These are phyloP conservation scores for Oxycera nigricornis DNA, from an alignment of 2,888 invertebrate genomes.

Conservation along the genomic window DNA sequence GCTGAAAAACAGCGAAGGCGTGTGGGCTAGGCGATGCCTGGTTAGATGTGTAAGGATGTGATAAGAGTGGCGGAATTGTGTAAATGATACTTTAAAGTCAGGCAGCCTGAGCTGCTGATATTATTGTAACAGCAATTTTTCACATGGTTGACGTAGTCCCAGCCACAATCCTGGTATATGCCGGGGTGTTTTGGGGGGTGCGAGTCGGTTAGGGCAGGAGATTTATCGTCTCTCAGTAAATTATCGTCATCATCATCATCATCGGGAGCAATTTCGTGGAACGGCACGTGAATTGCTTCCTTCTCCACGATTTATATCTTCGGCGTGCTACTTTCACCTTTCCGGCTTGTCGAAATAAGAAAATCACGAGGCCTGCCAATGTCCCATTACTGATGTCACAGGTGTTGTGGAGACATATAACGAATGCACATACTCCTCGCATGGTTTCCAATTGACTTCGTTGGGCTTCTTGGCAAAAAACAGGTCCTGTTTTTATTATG, in stretches of 20 bases:
- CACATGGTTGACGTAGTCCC: constrained; percentile 9
- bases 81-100: constrained; percentile 9
- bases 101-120: constrained; percentile 5
- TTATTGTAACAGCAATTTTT: constrained; percentile 36
- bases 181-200: not conserved
- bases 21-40: too few relatives aligned
- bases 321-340: not conserved
- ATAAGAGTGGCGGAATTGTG: not conserved
- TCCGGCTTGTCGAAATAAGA: not conserved
- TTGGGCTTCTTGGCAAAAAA: too few relatives aligned
- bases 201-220: constrained; percentile 26
- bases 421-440: too few relatives aligned
- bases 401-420: too few relatives aligned
- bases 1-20: too few relatives aligned
- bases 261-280: constrained; percentile 32
- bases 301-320: constrained; percentile 6
- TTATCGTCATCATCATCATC: constrained; percentile 32
- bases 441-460: too few relatives aligned
- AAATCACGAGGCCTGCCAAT: too few relatives aligned
- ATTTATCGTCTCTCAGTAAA: constrained; percentile 30
- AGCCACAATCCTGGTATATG: not conserved
- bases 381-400: too few relatives aligned
- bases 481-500: too few relatives aligned
- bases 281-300: constrained; percentile 33
- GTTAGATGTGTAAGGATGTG: not conserved